A percentile compares a stretch with the other conserved stretches of the same genome.
Conservation (phyloP, 2,888 invertebrate genomes). For the Seira ritae region DNA sequence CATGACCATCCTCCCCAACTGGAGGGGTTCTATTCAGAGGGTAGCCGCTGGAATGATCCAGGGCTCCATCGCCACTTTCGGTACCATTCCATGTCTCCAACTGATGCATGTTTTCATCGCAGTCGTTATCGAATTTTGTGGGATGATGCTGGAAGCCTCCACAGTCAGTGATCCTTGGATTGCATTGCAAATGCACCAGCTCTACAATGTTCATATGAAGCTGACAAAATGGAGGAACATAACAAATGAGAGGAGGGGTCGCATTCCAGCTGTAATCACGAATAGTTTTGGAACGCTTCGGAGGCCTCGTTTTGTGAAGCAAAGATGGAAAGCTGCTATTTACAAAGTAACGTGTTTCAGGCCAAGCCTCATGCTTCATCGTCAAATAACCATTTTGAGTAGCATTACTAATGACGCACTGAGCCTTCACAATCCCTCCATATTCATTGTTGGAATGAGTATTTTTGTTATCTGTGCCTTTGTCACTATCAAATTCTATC, state of each 20-base stretch:
- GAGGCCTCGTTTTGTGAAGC: not conserved
- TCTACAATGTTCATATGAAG: slow-evolving; percentile 21
- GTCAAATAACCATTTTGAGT: slow-evolving; percentile 22
- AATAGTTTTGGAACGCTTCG: slow-evolving; percentile 4
- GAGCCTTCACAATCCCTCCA: not conserved
- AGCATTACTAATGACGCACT: not conserved
- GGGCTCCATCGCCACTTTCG: slow-evolving; percentile 24
- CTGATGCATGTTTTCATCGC: slow-evolving; percentile 27
- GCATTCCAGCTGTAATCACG: not conserved
- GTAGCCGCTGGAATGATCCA: slow-evolving; percentile 20
- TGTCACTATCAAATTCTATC: slow-evolving; percentile 5
- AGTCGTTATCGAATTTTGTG: slow-evolving; percentile 30
- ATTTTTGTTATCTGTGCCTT: not conserved
- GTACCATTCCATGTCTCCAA: slow-evolving; percentile 40
- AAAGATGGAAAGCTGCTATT: slow-evolving; percentile 25
- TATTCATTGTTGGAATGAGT: not conserved
- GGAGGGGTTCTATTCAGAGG: not conserved
- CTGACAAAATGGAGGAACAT: slow-evolving; percentile 28
- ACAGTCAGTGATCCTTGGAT: slow-evolving; percentile 39
- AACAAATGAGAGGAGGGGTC: not conserved
- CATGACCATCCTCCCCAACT: not conserved
- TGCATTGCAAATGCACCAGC: slow-evolving; percentile 22
- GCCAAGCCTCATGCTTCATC: not conserved
- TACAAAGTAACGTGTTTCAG: slow-evolving; percentile 28
- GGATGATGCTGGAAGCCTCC: slow-evolving; percentile 39